Evolutionary conservation across 2,888 invertebrate genomes (phyloP), one percentile per base, ranked within the genome.

Genomic region (Hypomecis punctinalis): DNA sequence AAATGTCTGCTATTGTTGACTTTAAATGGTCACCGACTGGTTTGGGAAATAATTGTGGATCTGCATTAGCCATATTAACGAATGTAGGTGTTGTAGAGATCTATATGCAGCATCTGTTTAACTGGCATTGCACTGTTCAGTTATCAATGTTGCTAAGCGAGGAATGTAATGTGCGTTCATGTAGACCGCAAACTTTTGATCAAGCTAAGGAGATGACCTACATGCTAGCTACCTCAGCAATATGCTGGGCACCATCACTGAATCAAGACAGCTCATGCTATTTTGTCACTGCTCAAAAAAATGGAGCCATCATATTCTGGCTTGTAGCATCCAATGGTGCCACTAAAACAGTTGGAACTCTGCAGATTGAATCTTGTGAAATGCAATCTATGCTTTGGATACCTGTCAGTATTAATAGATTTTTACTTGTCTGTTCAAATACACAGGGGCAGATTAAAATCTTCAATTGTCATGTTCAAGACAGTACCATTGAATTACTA

Each of bases 231-330:
- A 81, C 88, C 1, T 76, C 78, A 10, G 78, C 88, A 0, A 72
- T 90, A 1, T 88, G 88, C 66, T 93, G 91, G 91, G 76, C 83
- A 0, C 76, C 82, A 0, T 55, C 67, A 11, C 57, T 79, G 40
- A 78, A 82, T 65, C 8, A 51, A 0, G 76, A 86, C 60, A 72
- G 72, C 6, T 77, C 83, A 4, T 86, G 86, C 65, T 85, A 79
- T 57, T 86, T 93, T 61, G 81, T 85, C 0, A 89, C 91, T 0
- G 84, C 85, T 42, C 92, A 92, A 67, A 91, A 83, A 70, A 86
- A 84, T 77, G 82, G 83, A 6, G 65, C 68, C 0, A 66, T 92
- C 36, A 58, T 88, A 42, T 78, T 91, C 61, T 93, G 91, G 93
- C 65, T 71, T 10, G 60, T 91, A 43, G 69, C 71, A 48, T 66